Percentiles rank a stretch among this genome's conserved stretches.
phyloP scores from a whole-genome alignment of 2,888 invertebrate genomes.

The Acleris emargana region DNA sequence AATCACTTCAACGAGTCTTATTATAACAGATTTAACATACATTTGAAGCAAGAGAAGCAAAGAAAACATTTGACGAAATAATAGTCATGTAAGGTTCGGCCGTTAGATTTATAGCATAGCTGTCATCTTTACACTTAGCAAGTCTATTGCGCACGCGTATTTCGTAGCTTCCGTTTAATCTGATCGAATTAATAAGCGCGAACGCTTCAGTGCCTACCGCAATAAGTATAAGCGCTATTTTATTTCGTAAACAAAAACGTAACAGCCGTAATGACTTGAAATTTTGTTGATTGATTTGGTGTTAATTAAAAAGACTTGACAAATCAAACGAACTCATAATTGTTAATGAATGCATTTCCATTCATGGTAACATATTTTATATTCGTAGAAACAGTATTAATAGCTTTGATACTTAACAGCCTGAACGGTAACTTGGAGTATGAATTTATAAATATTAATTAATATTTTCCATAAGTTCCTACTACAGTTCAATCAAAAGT shows the following conservation, averaged over 20 bases:
- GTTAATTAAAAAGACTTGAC: no score
- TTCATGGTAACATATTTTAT: no score
- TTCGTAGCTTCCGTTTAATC: slow-evolving; percentile 51
- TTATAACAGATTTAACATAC: no score
- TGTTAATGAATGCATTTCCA: no score
- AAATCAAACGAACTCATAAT: no score
- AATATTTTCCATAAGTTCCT: no score
- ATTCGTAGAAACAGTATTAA: no score
- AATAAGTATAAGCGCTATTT: slow-evolving; percentile 41
- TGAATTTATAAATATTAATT: no score
- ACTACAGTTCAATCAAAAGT: no score
- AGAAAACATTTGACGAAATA: not conserved
- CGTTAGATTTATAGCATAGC: not conserved
- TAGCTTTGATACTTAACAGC: no score
- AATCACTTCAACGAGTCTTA: no score
- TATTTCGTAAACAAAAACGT: slow-evolving; percentile 30
- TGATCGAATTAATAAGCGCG: slow-evolving; percentile 58
- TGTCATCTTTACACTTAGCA: not conserved
- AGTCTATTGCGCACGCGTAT: not conserved
- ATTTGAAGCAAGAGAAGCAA: not conserved
- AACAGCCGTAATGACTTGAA: slow-evolving; percentile 6
- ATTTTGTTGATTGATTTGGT: slow-evolving; percentile 1
- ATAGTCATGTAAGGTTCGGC: not conserved
- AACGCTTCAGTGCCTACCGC: slow-evolving; percentile 45
- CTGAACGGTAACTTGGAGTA: no score